phyloP scores from a whole-genome alignment of 2,888 invertebrate genomes.

The Trachelus troglodyta region DNA sequence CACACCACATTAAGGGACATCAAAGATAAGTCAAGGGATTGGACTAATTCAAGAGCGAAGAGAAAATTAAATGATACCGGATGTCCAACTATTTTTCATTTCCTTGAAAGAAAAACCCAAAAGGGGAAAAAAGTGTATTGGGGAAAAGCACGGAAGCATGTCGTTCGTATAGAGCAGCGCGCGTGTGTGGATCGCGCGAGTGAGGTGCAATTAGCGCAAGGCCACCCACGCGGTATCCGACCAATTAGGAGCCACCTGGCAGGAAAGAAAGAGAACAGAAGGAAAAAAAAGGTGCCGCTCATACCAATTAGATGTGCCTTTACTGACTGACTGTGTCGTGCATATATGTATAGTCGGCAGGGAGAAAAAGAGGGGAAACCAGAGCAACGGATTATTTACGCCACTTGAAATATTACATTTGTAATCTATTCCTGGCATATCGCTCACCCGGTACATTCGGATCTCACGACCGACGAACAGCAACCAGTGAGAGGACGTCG shows the following conservation, averaged over 20 bases:
- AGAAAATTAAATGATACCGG: no score
- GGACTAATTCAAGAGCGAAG: no score
- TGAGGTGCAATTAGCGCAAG: conserved; percentile 25
- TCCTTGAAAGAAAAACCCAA: no score
- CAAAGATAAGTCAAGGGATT: no score
- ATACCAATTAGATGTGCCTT: conserved; percentile 45
- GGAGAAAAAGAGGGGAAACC: conserved; percentile 10
- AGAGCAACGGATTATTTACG: conserved; percentile 36
- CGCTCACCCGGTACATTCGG: conserved; percentile 10
- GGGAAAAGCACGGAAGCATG: no score
- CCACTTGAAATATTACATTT: conserved; percentile 45
- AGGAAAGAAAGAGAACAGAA: conserved; percentile 27
- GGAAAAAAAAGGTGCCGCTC: conserved; percentile 25
- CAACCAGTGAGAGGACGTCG: conserved; percentile 10
- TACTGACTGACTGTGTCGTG: not conserved
- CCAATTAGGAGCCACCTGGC: conserved; percentile 45
- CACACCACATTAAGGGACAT: no score
- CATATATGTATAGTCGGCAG: not conserved
- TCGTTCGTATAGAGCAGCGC: no score
- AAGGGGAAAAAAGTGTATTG: no score
- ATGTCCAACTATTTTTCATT: no score
- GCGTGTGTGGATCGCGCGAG: not conserved
- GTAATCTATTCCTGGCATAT: conserved; percentile 42
- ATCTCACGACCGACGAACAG: no score
- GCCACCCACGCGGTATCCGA: conserved; percentile 39